Evolutionary conservation across 2,113 vertebrate species (phyloP).

Genomic region (Lepus timidus): DNA sequence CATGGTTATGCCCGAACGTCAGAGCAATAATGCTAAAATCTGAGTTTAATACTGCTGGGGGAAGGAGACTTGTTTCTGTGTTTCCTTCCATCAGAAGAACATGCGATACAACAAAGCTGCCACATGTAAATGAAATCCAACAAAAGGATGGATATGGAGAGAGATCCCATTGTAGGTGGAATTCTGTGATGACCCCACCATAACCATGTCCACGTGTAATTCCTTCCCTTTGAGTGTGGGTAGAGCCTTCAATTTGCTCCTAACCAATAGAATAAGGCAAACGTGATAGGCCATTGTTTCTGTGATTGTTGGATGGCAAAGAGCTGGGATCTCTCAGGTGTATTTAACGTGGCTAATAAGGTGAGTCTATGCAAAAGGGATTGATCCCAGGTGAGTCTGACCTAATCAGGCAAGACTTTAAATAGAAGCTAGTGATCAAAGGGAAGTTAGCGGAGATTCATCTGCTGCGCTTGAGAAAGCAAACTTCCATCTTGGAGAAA

Average conservation of each 20-base stretch:
- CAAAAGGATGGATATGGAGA: background rate
- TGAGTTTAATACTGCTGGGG: background rate
- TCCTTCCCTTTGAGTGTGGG: background rate
- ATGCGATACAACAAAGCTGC: background rate
- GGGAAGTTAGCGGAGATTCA: background rate
- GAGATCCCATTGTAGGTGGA: slow-evolving; percentile 19
- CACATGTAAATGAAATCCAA: background rate
- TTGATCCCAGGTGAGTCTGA: background rate
- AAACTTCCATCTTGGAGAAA: background rate
- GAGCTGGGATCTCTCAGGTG: background rate
- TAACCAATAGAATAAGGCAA: background rate
- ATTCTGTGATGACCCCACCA: background rate
- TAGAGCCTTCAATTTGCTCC: background rate
- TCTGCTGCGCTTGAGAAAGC: background rate
- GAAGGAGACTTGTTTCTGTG: slow-evolving; percentile 27
- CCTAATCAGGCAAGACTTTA: background rate
- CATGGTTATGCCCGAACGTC: background rate
- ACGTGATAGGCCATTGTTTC: background rate
- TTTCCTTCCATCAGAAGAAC: background rate
- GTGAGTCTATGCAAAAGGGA: background rate
- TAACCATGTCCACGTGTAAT: background rate
- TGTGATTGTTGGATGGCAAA: background rate
- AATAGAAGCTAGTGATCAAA: background rate
- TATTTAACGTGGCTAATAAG: background rate
- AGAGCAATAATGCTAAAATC: slow-evolving; percentile 21